A percentile compares a stretch with the other conserved stretches of the same genome.
Conservation (phyloP, 2,113 vertebrate species). For the Percopsis transmontana region DNA sequence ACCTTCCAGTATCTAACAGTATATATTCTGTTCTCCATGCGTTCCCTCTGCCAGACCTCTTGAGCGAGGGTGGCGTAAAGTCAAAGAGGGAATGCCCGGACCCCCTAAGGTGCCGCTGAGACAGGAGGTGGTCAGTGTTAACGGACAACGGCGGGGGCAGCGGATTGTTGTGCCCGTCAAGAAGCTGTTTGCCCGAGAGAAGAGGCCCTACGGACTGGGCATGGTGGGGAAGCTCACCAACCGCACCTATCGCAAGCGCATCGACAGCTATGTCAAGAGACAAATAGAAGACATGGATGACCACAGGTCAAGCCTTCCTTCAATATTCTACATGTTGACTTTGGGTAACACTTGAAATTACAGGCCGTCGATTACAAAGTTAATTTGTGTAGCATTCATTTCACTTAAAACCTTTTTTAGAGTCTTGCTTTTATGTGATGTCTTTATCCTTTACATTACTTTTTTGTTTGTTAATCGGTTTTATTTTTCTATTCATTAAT, state of each 20-base stretch:
- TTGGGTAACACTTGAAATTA: no score
- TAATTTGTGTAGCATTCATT: no score
- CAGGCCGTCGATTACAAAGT: no score
- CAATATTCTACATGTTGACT: no score
- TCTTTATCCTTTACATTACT: no score
- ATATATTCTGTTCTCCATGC: background rate
- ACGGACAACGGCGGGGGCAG: slow-evolving; percentile 89
- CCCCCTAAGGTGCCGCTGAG: slow-evolving; percentile 92
- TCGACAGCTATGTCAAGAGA: slow-evolving; percentile 95
- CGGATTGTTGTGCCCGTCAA: slow-evolving; percentile 92
- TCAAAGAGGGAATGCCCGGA: slow-evolving; percentile 83
- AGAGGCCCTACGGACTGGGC: slow-evolving; percentile 93
- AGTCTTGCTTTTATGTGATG: no score
- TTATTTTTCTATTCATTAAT: no score
- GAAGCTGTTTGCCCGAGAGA: slow-evolving; percentile 95
- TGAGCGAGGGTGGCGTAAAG: slow-evolving; percentile 95
- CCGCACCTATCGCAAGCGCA: slow-evolving; percentile 95
- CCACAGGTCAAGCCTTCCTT: slow-evolving; percentile 81
- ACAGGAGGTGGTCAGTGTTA: slow-evolving; percentile 94
- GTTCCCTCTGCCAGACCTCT: slow-evolving; percentile 79
- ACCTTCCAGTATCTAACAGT: background rate
- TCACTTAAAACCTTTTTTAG: no score
- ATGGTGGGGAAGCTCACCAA: slow-evolving; percentile 99
- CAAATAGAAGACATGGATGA: slow-evolving; percentile 99
- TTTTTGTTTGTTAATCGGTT: no score